Base-by-base conservation (phyloP, 1,140 invertebrate species). In the Brachionus asplanchnoidis region DNA sequence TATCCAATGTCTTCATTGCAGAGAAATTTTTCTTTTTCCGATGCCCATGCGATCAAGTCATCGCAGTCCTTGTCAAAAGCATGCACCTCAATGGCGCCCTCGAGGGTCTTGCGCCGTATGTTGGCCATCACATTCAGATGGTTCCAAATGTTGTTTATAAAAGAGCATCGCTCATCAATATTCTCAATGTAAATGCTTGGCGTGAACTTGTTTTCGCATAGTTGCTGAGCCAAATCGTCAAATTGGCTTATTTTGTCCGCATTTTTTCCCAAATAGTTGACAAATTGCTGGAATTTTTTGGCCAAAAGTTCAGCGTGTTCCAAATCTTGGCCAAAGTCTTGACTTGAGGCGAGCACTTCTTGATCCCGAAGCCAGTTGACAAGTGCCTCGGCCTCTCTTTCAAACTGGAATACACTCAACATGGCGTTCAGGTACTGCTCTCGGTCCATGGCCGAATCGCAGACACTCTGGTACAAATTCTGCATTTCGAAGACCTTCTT, bases 41-140 rank as follows among this genome's bases (percentile, higher is more conserved):
- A 28, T 9, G 79, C 65, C 82, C 82, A 84, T 6, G 82, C 23
- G 6, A 84, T 50, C 28, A 84, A 36, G 20, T 84, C 82, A 32
- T 70, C 82, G 70, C 82, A 84, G 20, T 84, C 82, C 53, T 73
- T 68, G 32, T 84, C 65, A 60, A 84, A 84, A 32, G 65, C 82
- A 56, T 70, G 66, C 14, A 70, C 60, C 26, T 73, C 66, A 23
- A 84, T 84, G 36, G 82, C 60, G 20, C 42, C 32, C 17, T 84
- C 66, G 5, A 84, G 23, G 7, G 66, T 70, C 20, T 84, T 73
- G 14, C 60, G 60, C n/a, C 82, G 7, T 17, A 68, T 26, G 20
- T 84, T 42, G 14, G 44, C 32, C 20, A 73, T 44, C 8, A 50
- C 26, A 56, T 84, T 68, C n/a, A 84, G n/a, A 17, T 44, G 40